Percentiles rank a stretch among this genome's conserved stretches.
These are phyloP conservation scores for Enteromius afrohamiltoni DNA, from an alignment of 2,797 vertebrate species.

Conservation along the genomic window DNA sequence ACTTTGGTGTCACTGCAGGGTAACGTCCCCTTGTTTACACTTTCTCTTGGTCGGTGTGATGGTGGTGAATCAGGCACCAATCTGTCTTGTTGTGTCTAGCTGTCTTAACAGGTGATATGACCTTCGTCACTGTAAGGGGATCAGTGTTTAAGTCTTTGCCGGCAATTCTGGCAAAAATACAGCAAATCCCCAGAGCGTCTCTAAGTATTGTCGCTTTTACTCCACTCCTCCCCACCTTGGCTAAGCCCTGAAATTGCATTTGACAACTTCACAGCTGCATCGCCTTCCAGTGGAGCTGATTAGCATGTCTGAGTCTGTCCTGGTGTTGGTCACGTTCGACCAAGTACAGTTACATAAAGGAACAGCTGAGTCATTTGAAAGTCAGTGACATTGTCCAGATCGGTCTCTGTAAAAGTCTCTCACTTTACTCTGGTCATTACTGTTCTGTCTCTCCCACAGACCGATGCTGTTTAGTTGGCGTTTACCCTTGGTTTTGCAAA, in stretches of 20 bases:
- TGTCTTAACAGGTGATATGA: conserved; percentile 48
- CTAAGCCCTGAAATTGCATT: conserved; percentile 56
- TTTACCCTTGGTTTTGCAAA: not conserved
- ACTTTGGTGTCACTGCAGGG: not conserved
- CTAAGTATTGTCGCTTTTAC: conserved; percentile 43
- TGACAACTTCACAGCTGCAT: conserved; percentile 56
- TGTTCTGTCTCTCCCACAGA: conserved; percentile 8
- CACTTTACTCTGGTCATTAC: not conserved
- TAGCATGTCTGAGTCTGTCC: conserved; percentile 39
- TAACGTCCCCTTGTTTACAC: not conserved
- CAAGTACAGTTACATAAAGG: conserved; percentile 45
- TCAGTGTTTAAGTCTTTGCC: conserved; percentile 49
- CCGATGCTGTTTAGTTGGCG: not conserved
- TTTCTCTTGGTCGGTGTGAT: not conserved
- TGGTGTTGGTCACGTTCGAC: conserved; percentile 46
- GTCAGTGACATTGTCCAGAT: conserved; percentile 19
- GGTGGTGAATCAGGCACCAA: conserved; percentile 9
- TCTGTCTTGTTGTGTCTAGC: conserved; percentile 49
- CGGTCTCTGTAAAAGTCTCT: conserved; percentile 23
- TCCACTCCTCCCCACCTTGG: conserved; percentile 35
- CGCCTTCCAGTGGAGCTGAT: conserved; percentile 50
- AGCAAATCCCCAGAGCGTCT: conserved; percentile 45
- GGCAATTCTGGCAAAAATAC: conserved; percentile 45
- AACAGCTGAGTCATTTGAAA: conserved; percentile 27
- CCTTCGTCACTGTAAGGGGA: conserved; percentile 57